Percentiles rank a stretch among this genome's conserved stretches.
Conservation (phyloP, 2,113 vertebrate genomes). For the Heterotis niloticus region DNA sequence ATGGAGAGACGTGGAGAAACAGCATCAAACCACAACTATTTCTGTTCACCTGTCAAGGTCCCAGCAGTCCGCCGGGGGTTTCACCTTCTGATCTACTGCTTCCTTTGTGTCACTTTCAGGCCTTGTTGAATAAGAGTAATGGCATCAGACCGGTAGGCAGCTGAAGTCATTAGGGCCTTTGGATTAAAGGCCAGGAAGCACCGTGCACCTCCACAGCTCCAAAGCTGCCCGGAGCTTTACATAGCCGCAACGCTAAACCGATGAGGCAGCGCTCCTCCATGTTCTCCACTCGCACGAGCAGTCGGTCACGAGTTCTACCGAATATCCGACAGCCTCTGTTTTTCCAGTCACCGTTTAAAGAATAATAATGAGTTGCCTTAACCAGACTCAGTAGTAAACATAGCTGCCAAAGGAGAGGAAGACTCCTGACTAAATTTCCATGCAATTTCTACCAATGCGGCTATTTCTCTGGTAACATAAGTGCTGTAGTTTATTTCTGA, state of each 20-base stretch:
- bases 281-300: not conserved
- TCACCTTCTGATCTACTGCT: not conserved
- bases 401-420: too few relatives aligned
- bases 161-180: conserved; percentile 48
- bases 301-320: not conserved
- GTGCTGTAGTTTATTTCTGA: too few relatives aligned
- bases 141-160: conserved; percentile 33
- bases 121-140: conserved; percentile 19
- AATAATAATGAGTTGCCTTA: not conserved
- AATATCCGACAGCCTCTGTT: too few relatives aligned
- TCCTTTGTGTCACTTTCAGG: not conserved
- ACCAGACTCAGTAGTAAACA: too few relatives aligned
- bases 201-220: conserved; percentile 38
- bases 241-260: conserved; percentile 42
- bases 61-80: not conserved
- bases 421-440: too few relatives aligned
- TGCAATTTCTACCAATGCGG: too few relatives aligned
- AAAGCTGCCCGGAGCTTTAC: conserved; percentile 26
- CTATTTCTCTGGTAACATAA: too few relatives aligned
- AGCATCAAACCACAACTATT: not conserved
- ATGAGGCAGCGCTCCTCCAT: conserved; percentile 36
- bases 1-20: not conserved
- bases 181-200: conserved; percentile 44
- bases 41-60: not conserved
- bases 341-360: not conserved